Percentiles rank a stretch among this genome's conserved stretches.
phyloP scores from a whole-genome alignment of 2,888 invertebrate species.

The Bibio marci region DNA sequence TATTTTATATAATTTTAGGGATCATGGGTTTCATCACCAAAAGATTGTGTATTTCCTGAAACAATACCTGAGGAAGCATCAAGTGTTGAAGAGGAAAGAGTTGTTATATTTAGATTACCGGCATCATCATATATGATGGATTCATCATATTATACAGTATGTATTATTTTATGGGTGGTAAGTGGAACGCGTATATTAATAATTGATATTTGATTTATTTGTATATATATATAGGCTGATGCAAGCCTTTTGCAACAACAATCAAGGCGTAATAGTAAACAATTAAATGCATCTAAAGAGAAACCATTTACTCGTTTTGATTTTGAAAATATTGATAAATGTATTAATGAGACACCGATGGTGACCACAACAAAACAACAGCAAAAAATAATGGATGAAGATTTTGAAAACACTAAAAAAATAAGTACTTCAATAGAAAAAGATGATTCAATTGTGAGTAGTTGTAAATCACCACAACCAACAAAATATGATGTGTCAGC shows the following conservation, averaged over 20 bases:
- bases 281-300: slow-evolving; percentile 22
- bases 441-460: slow-evolving; percentile 57
- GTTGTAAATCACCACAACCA: slow-evolving; percentile 14
- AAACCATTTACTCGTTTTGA: slow-evolving; percentile 24
- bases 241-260: slow-evolving; percentile 54
- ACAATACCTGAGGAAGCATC: slow-evolving; percentile 88
- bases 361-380: background rate
- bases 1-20: too few species aligned
- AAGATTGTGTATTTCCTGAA: slow-evolving; percentile 78
- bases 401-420: slow-evolving; percentile 12
- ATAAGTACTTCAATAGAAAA: slow-evolving; percentile 51
- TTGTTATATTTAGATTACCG: slow-evolving; percentile 73
- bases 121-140: slow-evolving; percentile 58
- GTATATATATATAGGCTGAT: slow-evolving; percentile 38
- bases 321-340: slow-evolving; percentile 12
- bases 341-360: background rate
- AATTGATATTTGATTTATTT: background rate
- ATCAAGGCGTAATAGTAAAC: slow-evolving; percentile 22
- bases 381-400: background rate
- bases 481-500: slow-evolving; percentile 44
- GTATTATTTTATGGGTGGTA: too few species aligned
- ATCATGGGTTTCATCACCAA: slow-evolving; percentile 69
- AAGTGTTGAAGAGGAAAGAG: slow-evolving; percentile 82
- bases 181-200: too few species aligned
- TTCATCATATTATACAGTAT: slow-evolving; percentile 64